A percentile compares a stretch with the other conserved stretches of the same genome.
Conservation (phyloP, 2,113 vertebrate species). For the Glaucidium brasilianum region DNA sequence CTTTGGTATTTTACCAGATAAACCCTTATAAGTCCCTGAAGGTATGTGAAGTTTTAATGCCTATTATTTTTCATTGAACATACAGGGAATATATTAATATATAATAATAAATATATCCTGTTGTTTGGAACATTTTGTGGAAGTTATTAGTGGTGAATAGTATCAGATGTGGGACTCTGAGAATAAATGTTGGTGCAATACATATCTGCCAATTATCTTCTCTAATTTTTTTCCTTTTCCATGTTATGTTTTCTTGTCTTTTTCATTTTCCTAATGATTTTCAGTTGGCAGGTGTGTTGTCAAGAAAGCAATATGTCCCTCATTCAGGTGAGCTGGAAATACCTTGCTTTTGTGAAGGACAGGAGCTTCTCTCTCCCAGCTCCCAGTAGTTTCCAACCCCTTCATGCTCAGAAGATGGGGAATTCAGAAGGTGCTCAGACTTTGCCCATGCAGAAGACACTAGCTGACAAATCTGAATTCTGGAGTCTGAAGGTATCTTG, state of each 20-base stretch:
- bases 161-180: background rate
- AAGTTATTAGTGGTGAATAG: too few species aligned
- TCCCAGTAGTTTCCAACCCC: background rate
- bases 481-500: background rate
- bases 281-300: background rate
- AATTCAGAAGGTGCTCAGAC: background rate
- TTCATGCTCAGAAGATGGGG: background rate
- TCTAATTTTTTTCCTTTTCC: background rate
- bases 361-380: background rate
- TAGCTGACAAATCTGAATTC: background rate
- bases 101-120: background rate
- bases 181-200: background rate
- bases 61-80: background rate
- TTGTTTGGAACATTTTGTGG: background rate
- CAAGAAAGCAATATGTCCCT: background rate
- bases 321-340: background rate
- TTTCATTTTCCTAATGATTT: background rate
- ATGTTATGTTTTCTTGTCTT: too few species aligned
- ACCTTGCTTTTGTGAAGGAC: background rate
- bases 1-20: background rate
- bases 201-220: background rate
- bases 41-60: background rate
- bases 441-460: background rate
- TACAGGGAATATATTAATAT: background rate
- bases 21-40: background rate